These are phyloP conservation scores for Tinamus major DNA, from an alignment of 2,797 vertebrate species.

Conservation along the genomic window DNA sequence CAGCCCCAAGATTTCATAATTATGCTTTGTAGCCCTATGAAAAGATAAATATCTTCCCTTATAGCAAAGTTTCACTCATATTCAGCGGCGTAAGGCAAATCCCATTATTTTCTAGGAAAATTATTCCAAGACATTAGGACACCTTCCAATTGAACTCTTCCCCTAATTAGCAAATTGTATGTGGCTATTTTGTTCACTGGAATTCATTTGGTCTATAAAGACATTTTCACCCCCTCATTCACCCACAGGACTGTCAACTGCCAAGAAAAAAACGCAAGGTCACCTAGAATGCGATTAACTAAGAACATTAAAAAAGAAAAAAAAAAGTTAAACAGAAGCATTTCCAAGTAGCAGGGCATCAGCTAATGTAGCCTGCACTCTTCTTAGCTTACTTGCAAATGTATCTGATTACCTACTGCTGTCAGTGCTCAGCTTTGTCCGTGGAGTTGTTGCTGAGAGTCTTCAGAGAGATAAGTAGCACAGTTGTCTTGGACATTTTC, in stretches of 20 bases:
- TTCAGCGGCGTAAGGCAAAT: not conserved
- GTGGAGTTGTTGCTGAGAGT: not conserved
- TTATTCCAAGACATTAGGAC: not conserved
- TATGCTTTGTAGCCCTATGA: not conserved
- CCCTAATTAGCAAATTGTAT: not conserved
- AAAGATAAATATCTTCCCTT: not conserved
- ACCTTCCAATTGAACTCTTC: not conserved
- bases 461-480: not conserved
- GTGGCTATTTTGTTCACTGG: not conserved
- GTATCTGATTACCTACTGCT: not conserved
- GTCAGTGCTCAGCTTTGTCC: not conserved
- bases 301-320: no score
- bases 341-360: not conserved
- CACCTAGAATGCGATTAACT: not conserved
- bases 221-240: not conserved
- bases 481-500: not conserved
- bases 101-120: not conserved
- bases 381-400: constrained; percentile 11
- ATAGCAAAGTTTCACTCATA: not conserved
- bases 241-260: not conserved
- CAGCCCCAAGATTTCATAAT: not conserved
- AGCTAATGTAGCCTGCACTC: not conserved
- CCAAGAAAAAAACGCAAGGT: not conserved
- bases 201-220: not conserved
- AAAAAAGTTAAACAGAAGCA: not conserved